Percentiles rank a stretch among this genome's conserved stretches.
phyloP scores from a whole-genome alignment of 2,888 invertebrate species.

The Pimpla rufipes region DNA sequence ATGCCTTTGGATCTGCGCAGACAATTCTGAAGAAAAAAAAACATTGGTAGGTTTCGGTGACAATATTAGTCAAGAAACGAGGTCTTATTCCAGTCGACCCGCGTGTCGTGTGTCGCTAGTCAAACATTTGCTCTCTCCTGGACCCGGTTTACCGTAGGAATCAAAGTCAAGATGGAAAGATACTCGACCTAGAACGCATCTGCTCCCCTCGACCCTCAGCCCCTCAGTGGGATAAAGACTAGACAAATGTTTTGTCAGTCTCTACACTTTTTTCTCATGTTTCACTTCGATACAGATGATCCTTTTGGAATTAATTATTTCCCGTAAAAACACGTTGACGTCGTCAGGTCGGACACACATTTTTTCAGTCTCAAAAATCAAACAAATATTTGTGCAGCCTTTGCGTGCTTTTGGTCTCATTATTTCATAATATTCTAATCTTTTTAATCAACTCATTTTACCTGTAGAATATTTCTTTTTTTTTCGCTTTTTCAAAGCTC shows the following conservation, averaged over 20 bases:
- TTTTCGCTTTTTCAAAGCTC: background rate
- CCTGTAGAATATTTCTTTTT: background rate
- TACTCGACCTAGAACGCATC: slow-evolving; percentile 28
- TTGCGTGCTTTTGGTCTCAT: too few relatives aligned
- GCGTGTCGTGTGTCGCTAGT: slow-evolving; percentile 21
- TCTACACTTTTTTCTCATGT: background rate
- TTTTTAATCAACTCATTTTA: too few relatives aligned
- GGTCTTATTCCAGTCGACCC: background rate
- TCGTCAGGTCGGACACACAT: too few relatives aligned
- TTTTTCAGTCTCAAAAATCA: too few relatives aligned
- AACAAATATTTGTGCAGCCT: too few relatives aligned
- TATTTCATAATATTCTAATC: too few relatives aligned
- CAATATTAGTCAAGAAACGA: background rate
- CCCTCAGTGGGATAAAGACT: slow-evolving; percentile 17
- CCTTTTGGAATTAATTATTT: background rate
- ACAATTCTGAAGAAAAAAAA: background rate
- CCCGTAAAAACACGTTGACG: background rate
- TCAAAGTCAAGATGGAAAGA: slow-evolving; percentile 51
- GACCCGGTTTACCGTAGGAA: slow-evolving; percentile 18
- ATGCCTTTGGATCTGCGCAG: background rate
- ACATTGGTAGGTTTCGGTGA: background rate
- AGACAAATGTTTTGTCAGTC: slow-evolving; percentile 26
- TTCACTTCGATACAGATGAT: background rate
- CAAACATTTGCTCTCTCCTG: slow-evolving; percentile 47
- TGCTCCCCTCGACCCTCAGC: background rate